These are phyloP conservation scores for Nebria brevicollis DNA, from an alignment of 2,888 invertebrate species.

Conservation along the genomic window DNA sequence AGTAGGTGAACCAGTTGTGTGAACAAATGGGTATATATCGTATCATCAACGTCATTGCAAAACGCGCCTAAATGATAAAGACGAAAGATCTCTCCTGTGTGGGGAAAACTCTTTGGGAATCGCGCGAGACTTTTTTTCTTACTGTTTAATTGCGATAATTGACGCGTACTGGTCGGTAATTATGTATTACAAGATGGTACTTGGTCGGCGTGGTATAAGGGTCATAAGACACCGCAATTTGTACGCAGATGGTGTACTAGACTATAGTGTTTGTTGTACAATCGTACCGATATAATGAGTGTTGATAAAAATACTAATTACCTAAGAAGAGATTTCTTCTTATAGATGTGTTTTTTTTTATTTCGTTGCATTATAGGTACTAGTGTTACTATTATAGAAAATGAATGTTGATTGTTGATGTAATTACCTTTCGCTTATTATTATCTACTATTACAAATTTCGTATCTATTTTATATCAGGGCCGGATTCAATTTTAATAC, in stretches of 20 bases:
- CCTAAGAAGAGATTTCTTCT: not conserved
- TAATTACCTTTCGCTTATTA: conserved; percentile 1
- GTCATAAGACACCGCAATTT: conserved; percentile 30
- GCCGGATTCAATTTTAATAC: not conserved
- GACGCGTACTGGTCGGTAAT: conserved; percentile 22
- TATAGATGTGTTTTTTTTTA: not conserved
- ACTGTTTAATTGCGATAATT: conserved; percentile 33
- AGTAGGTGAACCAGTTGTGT: conserved; percentile 55
- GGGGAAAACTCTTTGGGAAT: not conserved
- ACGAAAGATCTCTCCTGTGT: conserved; percentile 7
- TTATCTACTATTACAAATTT: not conserved
- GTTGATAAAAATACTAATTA: not conserved
- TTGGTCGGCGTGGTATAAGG: conserved; percentile 21
- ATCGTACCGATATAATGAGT: not conserved
- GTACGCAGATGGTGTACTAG: conserved; percentile 13
- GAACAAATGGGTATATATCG: conserved; percentile 33
- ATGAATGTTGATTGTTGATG: conserved; percentile 1
- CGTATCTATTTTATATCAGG: not conserved
- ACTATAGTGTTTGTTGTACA: not conserved
- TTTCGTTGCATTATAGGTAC: not conserved
- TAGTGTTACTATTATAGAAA: not conserved
- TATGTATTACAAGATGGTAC: conserved; percentile 23
- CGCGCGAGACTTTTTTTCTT: conserved; percentile 19
- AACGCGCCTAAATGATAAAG: not conserved
- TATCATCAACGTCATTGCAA: conserved; percentile 22